phyloP scores from a whole-genome alignment of 1,140 invertebrate genomes.

The Colletes gigas region DNA sequence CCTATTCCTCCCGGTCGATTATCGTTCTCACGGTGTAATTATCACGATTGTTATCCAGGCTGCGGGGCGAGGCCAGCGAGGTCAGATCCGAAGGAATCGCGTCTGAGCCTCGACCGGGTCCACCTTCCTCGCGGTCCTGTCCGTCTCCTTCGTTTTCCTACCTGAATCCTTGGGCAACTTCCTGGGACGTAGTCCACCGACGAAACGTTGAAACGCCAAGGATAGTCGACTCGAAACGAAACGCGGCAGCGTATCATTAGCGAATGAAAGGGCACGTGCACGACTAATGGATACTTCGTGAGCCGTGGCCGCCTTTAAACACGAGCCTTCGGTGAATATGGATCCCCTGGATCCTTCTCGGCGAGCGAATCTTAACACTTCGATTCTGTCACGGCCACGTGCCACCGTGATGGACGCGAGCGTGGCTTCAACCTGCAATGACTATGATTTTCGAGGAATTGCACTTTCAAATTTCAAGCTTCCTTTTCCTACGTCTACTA shows the following conservation, averaged over 20 bases:
- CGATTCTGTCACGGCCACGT: too few species aligned
- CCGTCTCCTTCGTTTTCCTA: neutral
- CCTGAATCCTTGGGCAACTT: neutral
- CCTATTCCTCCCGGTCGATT: conserved; percentile 65
- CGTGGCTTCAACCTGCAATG: too few species aligned
- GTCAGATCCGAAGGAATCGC: conserved; percentile 42
- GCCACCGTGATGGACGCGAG: too few species aligned
- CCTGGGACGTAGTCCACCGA: neutral
- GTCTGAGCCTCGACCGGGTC: neutral
- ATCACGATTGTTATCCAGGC: conserved; percentile 73
- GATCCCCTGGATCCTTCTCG: too few species aligned
- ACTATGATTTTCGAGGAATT: too few species aligned
- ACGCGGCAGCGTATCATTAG: neutral
- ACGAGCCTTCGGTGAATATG: too few species aligned
- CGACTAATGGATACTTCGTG: neutral
- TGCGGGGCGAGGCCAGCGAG: conserved; percentile 49
- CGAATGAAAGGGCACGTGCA: neutral
- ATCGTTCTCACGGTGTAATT: conserved; percentile 75
- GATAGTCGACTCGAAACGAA: neutral
- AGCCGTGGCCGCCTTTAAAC: too few species aligned
- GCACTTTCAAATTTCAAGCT: too few species aligned
- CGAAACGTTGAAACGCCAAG: neutral
- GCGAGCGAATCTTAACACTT: too few species aligned
- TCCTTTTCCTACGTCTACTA: too few species aligned
- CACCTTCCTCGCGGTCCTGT: neutral